phyloP scores from a whole-genome alignment of 2,888 invertebrate species.

The Andrena dorsata region DNA sequence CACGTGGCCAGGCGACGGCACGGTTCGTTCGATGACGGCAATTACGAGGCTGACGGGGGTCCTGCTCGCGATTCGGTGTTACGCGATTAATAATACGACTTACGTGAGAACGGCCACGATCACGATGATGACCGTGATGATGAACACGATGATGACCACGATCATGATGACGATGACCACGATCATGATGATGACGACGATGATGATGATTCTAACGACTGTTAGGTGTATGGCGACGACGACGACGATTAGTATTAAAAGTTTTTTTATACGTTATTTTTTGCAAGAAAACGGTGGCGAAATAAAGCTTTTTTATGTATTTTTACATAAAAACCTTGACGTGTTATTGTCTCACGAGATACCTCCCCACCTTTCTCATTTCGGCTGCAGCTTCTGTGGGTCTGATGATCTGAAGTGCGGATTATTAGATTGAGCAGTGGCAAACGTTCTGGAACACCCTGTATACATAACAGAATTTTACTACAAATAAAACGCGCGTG shows the following conservation, averaged over 20 bases:
- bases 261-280: constrained; percentile 83
- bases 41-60: constrained; percentile 60
- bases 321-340: constrained; percentile 81
- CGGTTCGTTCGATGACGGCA: constrained; percentile 15
- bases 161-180: constrained; percentile 61
- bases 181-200: constrained; percentile 66
- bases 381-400: neutral
- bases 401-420: too few species aligned
- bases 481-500: too few species aligned
- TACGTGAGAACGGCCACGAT: constrained; percentile 48
- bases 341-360: neutral
- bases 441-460: too few species aligned
- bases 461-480: too few species aligned
- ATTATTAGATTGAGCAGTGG: too few species aligned
- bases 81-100: constrained; percentile 67
- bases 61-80: constrained; percentile 53
- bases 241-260: constrained; percentile 73
- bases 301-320: constrained; percentile 85
- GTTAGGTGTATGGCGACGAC: constrained; percentile 69
- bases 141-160: constrained; percentile 57
- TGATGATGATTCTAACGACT: constrained; percentile 68
- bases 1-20: constrained; percentile 15
- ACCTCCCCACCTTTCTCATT: neutral
- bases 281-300: constrained; percentile 85
- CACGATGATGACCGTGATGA: constrained; percentile 44